Base-by-base conservation (phyloP, 2,888 invertebrate species). In the Cerastis rubricosa region DNA sequence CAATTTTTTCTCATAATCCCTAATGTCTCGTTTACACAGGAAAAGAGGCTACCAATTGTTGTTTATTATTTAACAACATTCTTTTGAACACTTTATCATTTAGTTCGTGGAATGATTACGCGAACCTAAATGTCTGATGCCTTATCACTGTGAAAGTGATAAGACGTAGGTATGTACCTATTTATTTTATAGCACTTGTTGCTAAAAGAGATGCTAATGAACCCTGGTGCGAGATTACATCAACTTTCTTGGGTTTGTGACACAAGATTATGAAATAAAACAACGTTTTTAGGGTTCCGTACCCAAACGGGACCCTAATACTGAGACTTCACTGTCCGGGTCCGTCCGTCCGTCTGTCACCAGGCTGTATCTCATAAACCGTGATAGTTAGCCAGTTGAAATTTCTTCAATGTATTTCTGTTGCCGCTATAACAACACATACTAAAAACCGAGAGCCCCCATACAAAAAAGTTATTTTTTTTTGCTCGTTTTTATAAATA, bases 91-190 rank as follows among this genome's bases (percentile, higher is more conserved):
- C 25, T 25, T 83, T 64, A 67, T 83, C 63, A 77, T 57, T 19
- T 49, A 64, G 78, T 49, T 45, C 83, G 35, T 29, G 35, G 9
- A 70, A 80, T 25, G 54, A 68, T 80, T 54, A 84, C 84, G 9
- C 25, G 72, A 19, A 83, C 29, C 66, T 25, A 71, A 47, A 84
- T 63, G 81, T 73, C 85, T 74, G 59, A 25, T 22, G 2, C 0
- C 9, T 84, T 84, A 84, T 81, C 81, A 72, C 43, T 61, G 68
- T 80, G 74, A 80, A 84, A 81, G 65, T 81, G 81, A 81, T 81
- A 81, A 81, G 68, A 7, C 1, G 6, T 29, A 40, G 45, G 59
- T 29, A 78, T 35, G 70, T 73, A 69, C 49, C 43, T 65, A 54
- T 14, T 29, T 69, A 12, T 17, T 22, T 54, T 57, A 71, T 29